phyloP scores from a whole-genome alignment of 2,888 invertebrate genomes.

The Phengaris arion region DNA sequence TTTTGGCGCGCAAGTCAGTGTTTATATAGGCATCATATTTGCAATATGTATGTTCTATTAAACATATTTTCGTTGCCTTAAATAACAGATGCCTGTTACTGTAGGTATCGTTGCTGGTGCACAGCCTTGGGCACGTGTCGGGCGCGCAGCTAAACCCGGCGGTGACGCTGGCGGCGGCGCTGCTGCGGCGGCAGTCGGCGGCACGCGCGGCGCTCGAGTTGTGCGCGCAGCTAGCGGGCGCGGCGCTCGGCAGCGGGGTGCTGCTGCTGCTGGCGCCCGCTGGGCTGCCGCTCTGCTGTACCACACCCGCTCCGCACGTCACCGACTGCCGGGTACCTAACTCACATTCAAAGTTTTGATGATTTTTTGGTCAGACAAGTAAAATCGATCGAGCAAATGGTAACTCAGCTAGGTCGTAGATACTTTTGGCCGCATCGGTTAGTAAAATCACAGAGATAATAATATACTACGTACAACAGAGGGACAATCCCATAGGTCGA shows the following conservation, averaged over 20 bases:
- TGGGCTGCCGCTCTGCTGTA: slow-evolving; percentile 44
- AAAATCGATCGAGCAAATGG: no score
- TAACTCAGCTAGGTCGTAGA: no score
- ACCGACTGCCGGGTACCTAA: slow-evolving; percentile 46
- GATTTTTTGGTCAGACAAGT: no score
- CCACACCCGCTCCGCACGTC: slow-evolving; percentile 40
- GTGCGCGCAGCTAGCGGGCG: slow-evolving; percentile 81
- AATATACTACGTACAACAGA: no score
- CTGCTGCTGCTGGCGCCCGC: slow-evolving; percentile 64
- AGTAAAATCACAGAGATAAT: no score
- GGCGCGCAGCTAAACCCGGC: slow-evolving; percentile 88
- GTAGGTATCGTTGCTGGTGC: slow-evolving; percentile 78
- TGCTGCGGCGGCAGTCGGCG: slow-evolving; percentile 72
- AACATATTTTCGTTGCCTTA: no score
- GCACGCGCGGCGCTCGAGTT: slow-evolving; percentile 76
- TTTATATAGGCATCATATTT: no score
- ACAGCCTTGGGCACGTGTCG: slow-evolving; percentile 87
- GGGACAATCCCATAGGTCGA: no score
- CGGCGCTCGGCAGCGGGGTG: slow-evolving; percentile 80
- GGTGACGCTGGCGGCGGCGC: slow-evolving; percentile 83
- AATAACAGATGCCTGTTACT: not conserved
- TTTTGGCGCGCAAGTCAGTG: not conserved
- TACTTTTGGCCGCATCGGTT: no score
- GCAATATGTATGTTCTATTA: no score
- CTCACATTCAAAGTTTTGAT: no score